Evolutionary conservation across 2,888 invertebrate species (phyloP), one percentile per base, ranked within the genome.

Genomic region (Rhamnusium bicolor): DNA sequence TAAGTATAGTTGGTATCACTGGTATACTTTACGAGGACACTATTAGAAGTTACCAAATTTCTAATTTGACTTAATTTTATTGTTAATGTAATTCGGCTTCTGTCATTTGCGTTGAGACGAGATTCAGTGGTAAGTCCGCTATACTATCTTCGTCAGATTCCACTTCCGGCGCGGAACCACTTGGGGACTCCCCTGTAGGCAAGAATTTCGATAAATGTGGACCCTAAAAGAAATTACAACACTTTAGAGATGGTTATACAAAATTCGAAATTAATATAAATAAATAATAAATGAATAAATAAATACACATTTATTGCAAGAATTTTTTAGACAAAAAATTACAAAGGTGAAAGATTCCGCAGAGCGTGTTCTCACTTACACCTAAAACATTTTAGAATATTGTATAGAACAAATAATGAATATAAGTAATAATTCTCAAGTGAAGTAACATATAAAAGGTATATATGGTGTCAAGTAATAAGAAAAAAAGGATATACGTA

Each of bases 61-160:
- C 63, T 56, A 63, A 62, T 58, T 46, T 54, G 49, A 67, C 27
- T 54, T 32, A 24, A 16, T 68, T 68, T 68, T 27, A 54, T 60
- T 51, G 74, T 84, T 83, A 88, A 79, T 86, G 87, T 53, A 86
- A 82, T 79, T 87, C 92, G 65, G 90, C 89, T 79, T 93, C 91
- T 74, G 92, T 90, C 80, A 92, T 90, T 86, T 93, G 93, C 67
- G 92, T 92, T 56, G 93, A 91, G 63, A 93, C 94, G 78, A 94
- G 89, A 88, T 94, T 94, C 73, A 94, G 87, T 12, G 94, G 94
- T 80, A 92, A 90, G 80, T 93, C 93, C 81, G 89, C 87, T 78
- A 89, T 89, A 80, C 89, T 90, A 67, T 90, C 90, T 74, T 89
- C 89, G 71, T 90, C 90, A 0, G 87, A 87, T 62, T 90, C 89